Evolutionary conservation across 2,888 invertebrate genomes (phyloP).

Genomic region (Augiades crinisus): DNA sequence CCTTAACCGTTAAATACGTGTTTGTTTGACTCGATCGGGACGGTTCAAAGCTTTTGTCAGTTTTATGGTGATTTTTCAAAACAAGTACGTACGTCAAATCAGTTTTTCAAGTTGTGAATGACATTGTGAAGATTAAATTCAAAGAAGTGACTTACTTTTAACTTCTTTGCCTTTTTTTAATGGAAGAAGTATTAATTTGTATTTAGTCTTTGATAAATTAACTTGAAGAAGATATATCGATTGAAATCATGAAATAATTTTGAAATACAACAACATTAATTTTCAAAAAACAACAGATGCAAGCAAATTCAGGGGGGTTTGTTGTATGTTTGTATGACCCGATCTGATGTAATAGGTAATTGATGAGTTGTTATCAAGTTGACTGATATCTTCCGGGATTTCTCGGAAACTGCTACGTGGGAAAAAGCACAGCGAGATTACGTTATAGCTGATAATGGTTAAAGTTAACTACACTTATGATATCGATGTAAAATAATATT

Average conservation of each 20-base stretch:
- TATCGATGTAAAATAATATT: too few relatives aligned
- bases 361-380: conserved; percentile 39
- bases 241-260: too few relatives aligned
- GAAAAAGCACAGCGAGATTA: conserved; percentile 29
- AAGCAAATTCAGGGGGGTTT: too few relatives aligned
- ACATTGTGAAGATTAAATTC: neutral
- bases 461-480: too few relatives aligned
- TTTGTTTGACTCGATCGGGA: conserved; percentile 18
- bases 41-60: conserved; percentile 2
- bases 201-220: too few relatives aligned
- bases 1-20: conserved; percentile 18
- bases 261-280: too few relatives aligned
- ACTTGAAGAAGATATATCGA: too few relatives aligned
- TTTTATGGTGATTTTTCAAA: neutral
- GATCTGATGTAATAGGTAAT: conserved; percentile 29
- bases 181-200: too few relatives aligned
- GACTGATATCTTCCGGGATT: conserved; percentile 50
- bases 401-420: conserved; percentile 36
- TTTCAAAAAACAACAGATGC: too few relatives aligned
- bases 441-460: neutral
- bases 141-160: neutral
- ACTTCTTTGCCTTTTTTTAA: too few relatives aligned
- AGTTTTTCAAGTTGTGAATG: neutral
- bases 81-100: too few relatives aligned
- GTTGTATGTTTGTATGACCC: neutral